Evolutionary conservation across 2,888 invertebrate genomes (phyloP).

Genomic region (Altica lythri): DNA sequence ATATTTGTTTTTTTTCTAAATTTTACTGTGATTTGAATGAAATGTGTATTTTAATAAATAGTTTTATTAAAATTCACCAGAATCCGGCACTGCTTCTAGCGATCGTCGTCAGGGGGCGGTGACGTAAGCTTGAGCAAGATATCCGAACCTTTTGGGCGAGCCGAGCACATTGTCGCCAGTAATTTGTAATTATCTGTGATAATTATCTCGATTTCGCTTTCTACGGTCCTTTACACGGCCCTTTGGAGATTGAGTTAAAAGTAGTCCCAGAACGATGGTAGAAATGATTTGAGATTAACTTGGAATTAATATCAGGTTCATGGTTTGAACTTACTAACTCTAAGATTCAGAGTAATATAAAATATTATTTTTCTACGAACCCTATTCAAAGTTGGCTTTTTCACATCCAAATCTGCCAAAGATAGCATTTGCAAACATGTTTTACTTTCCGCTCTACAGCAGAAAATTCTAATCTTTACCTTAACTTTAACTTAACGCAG

Average conservation of each 20-base stretch:
- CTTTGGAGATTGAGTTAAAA: constrained; percentile 45
- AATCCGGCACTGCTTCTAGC: background rate
- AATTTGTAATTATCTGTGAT: constrained; percentile 47
- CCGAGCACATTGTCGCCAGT: constrained; percentile 44
- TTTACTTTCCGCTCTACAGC: no score
- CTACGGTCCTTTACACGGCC: constrained; percentile 37
- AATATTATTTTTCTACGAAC: no score
- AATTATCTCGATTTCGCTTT: constrained; percentile 48
- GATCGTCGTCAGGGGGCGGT: constrained; percentile 6
- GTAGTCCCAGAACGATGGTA: constrained; percentile 33
- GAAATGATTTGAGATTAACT: constrained; percentile 37
- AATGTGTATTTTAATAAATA: no score
- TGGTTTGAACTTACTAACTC: constrained; percentile 19
- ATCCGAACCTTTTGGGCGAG: constrained; percentile 34
- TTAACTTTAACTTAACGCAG: no score
- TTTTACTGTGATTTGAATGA: no score
- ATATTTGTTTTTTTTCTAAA: no score
- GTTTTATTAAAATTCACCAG: no score
- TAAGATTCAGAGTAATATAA: no score
- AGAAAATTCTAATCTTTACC: no score
- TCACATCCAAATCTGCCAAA: no score
- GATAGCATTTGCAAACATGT: no score
- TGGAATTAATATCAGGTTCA: constrained; percentile 30
- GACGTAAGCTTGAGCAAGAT: constrained; percentile 21
- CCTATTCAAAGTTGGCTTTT: no score